phyloP scores from a whole-genome alignment of 2,797 vertebrate species.

The Darevskia mixta region DNA sequence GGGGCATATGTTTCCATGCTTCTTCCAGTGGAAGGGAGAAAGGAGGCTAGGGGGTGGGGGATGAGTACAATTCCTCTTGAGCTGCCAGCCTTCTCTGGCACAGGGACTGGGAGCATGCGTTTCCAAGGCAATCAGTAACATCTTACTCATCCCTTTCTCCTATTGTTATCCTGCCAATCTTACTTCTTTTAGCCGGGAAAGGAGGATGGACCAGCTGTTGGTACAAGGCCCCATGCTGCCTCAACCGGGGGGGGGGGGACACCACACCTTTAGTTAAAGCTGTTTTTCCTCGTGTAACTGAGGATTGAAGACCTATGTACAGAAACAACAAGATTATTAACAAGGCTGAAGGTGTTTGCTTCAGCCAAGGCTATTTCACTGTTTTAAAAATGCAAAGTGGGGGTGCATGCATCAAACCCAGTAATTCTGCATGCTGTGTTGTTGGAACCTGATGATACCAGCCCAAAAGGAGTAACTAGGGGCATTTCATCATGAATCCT shows the following conservation, averaged over 20 bases:
- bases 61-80: conserved; percentile 1
- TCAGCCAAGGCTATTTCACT: not conserved
- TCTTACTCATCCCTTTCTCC: conserved; percentile 74
- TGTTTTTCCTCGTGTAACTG: not conserved
- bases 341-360: not conserved
- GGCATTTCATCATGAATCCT: not conserved
- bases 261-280: conserved; percentile 14
- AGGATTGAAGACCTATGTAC: not conserved
- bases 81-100: conserved; percentile 2
- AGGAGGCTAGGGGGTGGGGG: not conserved
- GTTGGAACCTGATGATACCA: not conserved
- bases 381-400: not conserved
- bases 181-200: not conserved
- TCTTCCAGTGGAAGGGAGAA: conserved; percentile 7
- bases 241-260: not conserved
- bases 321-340: conserved; percentile 1
- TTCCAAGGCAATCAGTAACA: conserved; percentile 75
- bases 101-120: conserved; percentile 48
- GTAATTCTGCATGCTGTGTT: not conserved
- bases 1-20: not conserved
- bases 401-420: not conserved
- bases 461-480: too few relatives aligned
- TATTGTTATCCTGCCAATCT: conserved; percentile 67
- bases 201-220: conserved; percentile 41
- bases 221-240: conserved; percentile 11